Evolutionary conservation across 2,888 invertebrate genomes (phyloP).

Genomic region (Netelia fuscicornis): DNA sequence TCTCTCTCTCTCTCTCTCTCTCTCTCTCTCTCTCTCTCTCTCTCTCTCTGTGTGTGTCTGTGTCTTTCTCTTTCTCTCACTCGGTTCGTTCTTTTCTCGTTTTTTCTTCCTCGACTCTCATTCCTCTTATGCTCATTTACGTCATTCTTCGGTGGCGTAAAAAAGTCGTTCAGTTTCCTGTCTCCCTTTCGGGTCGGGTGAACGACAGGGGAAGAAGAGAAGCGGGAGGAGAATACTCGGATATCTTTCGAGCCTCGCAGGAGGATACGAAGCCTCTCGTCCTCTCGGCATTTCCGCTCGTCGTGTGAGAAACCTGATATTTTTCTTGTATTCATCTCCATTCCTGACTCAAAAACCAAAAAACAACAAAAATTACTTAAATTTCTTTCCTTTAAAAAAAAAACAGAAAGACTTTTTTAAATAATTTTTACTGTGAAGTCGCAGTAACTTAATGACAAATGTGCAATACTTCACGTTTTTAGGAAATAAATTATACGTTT

Average conservation of each 20-base stretch:
- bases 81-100: background rate
- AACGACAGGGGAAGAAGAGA: background rate
- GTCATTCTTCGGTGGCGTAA: slow-evolving; percentile 36
- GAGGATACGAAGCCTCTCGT: background rate
- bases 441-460: too few species aligned
- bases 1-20: background rate
- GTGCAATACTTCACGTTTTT: too few species aligned
- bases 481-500: too few species aligned
- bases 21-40: background rate
- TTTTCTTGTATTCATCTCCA: background rate
- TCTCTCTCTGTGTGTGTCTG: background rate
- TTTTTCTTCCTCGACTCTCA: slow-evolving; percentile 5
- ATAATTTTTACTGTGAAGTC: too few species aligned
- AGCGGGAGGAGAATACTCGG: background rate
- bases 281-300: background rate
- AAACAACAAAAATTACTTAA: background rate
- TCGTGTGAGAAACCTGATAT: background rate
- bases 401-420: too few species aligned
- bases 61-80: background rate
- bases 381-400: background rate
- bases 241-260: background rate
- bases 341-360: background rate
- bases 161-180: slow-evolving; percentile 35
- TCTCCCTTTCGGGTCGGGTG: background rate
- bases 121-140: slow-evolving; percentile 30